Percentiles rank a stretch among this genome's conserved stretches.
Evolutionary conservation across 1,140 invertebrate species (phyloP).

Genomic region (Himalopsyche phryganea): DNA sequence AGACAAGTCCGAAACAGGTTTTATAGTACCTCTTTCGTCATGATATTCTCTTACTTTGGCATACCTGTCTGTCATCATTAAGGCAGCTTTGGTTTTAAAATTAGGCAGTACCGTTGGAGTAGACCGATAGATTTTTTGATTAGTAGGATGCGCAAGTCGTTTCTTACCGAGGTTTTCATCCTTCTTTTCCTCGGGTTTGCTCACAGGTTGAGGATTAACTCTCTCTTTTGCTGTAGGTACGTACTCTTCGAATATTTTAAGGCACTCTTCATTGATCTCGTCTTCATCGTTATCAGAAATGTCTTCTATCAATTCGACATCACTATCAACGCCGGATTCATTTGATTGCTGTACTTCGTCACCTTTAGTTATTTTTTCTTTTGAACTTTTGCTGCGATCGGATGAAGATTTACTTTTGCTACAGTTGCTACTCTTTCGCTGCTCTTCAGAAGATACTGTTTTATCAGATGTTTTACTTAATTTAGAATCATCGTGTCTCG

Average conservation of each 20-base stretch:
- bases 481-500: slow-evolving; percentile 2
- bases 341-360: too few relatives aligned
- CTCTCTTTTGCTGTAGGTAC: slow-evolving; percentile 37
- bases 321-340: background rate
- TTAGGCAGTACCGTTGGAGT: slow-evolving; percentile 36
- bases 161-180: slow-evolving; percentile 46
- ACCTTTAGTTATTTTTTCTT: background rate
- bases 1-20: background rate
- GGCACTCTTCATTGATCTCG: slow-evolving; percentile 46
- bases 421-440: background rate
- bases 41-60: slow-evolving; percentile 49
- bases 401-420: background rate
- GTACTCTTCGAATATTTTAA: slow-evolving; percentile 54
- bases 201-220: slow-evolving; percentile 34
- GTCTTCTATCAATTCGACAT: slow-evolving; percentile 38
- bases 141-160: slow-evolving; percentile 40
- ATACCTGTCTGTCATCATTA: slow-evolving; percentile 47
- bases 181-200: slow-evolving; percentile 34
- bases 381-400: background rate
- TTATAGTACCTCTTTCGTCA: slow-evolving; percentile 25
- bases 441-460: background rate
- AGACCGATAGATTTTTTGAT: slow-evolving; percentile 17
- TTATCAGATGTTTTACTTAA: slow-evolving; percentile 7
- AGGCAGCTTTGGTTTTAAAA: slow-evolving; percentile 47
- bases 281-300: slow-evolving; percentile 50